phyloP scores from a whole-genome alignment of 2,888 invertebrate species.

The Belgica antarctica region DNA sequence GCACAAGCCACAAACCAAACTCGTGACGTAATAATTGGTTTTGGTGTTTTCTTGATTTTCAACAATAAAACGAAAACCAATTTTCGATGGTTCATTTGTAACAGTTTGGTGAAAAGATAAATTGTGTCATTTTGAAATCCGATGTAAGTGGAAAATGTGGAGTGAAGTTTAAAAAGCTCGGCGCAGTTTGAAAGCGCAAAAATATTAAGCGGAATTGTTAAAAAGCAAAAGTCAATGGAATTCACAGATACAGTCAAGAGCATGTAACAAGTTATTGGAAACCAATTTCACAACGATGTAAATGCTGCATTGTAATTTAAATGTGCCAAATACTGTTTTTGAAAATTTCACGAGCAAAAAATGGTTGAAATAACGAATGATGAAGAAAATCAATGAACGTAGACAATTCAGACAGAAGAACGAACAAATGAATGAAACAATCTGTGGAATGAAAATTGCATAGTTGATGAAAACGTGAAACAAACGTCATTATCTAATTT shows the following conservation, averaged over 20 bases:
- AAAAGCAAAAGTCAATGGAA: conserved; percentile 21
- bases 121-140: neutral
- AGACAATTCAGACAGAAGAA: too few species aligned
- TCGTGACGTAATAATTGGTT: neutral
- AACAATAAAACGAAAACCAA: conserved; percentile 1
- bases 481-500: conserved; percentile 6
- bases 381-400: conserved; percentile 7
- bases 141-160: conserved; percentile 22
- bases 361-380: too few species aligned
- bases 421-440: conserved; percentile 9
- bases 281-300: conserved; percentile 7
- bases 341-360: neutral
- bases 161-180: too few species aligned
- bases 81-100: conserved; percentile 22
- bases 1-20: neutral
- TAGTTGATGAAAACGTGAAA: neutral
- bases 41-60: neutral
- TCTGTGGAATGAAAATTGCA: neutral
- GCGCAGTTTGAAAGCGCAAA: neutral
- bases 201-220: neutral
- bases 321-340: conserved; percentile 29
- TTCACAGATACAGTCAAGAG: conserved; percentile 23
- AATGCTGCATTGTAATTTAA: conserved; percentile 23
- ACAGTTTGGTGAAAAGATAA: conserved; percentile 10
- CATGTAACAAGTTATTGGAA: conserved; percentile 22